Evolutionary conservation across 1,140 invertebrate species (phyloP).

Genomic region (Piezodorus guildinii): DNA sequence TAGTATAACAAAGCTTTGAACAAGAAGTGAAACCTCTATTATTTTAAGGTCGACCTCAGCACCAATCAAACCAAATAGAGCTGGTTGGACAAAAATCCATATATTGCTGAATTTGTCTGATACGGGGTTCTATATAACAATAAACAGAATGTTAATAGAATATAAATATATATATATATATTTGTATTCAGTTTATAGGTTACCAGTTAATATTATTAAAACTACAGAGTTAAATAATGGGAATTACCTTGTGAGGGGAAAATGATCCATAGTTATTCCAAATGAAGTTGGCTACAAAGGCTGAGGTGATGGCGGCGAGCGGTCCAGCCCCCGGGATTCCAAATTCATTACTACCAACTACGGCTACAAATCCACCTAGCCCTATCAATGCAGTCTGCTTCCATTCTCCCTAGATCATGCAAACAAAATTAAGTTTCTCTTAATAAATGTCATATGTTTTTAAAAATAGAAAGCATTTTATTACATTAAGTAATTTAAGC

Average conservation of each 20-base stretch:
- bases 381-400: conserved; percentile 40
- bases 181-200: too few relatives aligned
- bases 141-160: too few relatives aligned
- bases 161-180: too few relatives aligned
- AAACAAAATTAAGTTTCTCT: background rate
- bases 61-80: conserved; percentile 58
- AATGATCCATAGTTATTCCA: conserved; percentile 32
- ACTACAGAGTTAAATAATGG: background rate
- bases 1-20: conserved; percentile 23
- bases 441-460: too few relatives aligned
- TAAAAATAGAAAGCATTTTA: too few relatives aligned
- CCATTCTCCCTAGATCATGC: background rate
- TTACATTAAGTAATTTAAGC: too few relatives aligned
- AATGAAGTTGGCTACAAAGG: conserved; percentile 45
- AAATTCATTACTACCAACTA: conserved; percentile 46
- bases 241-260: background rate
- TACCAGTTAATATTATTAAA: too few relatives aligned
- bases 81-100: conserved; percentile 56
- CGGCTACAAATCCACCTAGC: conserved; percentile 42
- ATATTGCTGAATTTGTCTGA: conserved; percentile 40
- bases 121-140: conserved; percentile 32
- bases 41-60: conserved; percentile 43
- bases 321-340: conserved; percentile 49
- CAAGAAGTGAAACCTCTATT: conserved; percentile 6
- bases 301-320: conserved; percentile 45